Base-by-base conservation (phyloP, 2,888 invertebrate genomes). In the Oligia strigilis region DNA sequence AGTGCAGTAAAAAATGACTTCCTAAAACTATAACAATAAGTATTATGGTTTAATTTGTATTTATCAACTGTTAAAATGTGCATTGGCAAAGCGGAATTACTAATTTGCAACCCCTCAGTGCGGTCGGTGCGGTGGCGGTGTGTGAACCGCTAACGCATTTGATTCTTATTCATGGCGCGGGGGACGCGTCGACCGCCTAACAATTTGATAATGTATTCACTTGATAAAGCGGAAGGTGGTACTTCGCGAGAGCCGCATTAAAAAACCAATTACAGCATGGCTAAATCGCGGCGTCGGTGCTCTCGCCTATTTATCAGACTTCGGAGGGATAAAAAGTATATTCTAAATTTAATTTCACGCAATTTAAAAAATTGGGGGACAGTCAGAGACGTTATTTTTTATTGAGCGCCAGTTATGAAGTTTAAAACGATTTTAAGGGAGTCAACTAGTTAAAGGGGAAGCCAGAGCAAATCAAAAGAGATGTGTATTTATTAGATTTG, bases 201-300 rank as follows among this genome's bases (percentile, higher is more conserved):
- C 96, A 96, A 96, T 96, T 97, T 97, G 97, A 96, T 97, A 97
- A 97, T 97, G 95, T 96, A 97, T 97, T 97, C 97, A 96, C 96
- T 97, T 96, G 95, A 97, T 97, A 97, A 95, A 96, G 95, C 95
- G 96, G 95, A 96, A 96, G 96, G 95, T 95, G 95, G 96, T 96
- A 97, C 96, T 96, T 95, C 94, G 95, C 96, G 94, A 94, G 94
- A 94, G 92, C 94, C 94, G 96, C 95, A 97, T 97, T 97, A 97
- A 97, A 97, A 97, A 97, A 96, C 96, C 97, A 97, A 97, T 97
- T 97, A 97, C 96, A 96, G 94, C 94, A 96, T 95, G 93, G 95
- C 97, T 95, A 97, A 97, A 97, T 95, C 96, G 94, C 93, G 92
- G 91, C 87, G 78, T 67, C 94, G 93, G 93, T 94, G 94, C 94